Evolutionary conservation across 2,888 invertebrate genomes (phyloP).

Genomic region (Habroteleia sp.): DNA sequence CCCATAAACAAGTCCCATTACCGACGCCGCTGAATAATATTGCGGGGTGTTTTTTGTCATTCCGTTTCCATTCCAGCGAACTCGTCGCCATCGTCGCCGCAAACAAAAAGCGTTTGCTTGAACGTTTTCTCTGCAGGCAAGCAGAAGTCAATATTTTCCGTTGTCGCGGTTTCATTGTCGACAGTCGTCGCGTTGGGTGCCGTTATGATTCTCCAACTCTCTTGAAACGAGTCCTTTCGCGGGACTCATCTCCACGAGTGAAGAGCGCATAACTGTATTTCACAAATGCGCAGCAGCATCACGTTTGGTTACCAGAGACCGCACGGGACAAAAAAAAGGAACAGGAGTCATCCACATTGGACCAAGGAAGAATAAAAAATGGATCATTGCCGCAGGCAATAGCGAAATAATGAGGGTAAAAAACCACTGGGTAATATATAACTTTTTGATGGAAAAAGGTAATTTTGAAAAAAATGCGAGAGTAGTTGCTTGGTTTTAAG

Average conservation of each 20-base stretch:
- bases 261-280: slow-evolving; percentile 76
- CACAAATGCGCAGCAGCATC: slow-evolving; percentile 63
- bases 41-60: slow-evolving; percentile 17
- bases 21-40: slow-evolving; percentile 25
- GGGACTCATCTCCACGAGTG: slow-evolving; percentile 65
- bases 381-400: slow-evolving; percentile 33
- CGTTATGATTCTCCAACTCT: slow-evolving; percentile 79
- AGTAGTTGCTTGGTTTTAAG: no score
- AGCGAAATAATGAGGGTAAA: no score
- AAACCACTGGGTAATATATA: no score
- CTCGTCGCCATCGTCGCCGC: slow-evolving; percentile 10
- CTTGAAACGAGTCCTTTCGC: slow-evolving; percentile 75
- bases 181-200: slow-evolving; percentile 70
- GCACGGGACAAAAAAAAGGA: slow-evolving; percentile 25
- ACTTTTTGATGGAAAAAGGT: no score
- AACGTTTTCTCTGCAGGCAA: slow-evolving; percentile 32
- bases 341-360: no score
- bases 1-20: slow-evolving; percentile 46
- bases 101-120: slow-evolving; percentile 24
- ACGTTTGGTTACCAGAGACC: slow-evolving; percentile 54
- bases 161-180: slow-evolving; percentile 65
- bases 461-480: no score
- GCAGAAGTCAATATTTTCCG: slow-evolving; percentile 53
- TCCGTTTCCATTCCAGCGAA: slow-evolving; percentile 14
- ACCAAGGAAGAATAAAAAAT: slow-evolving; percentile 10